Evolutionary conservation across 2,888 invertebrate species (phyloP).

Genomic region (Nemapogon koenigi): DNA sequence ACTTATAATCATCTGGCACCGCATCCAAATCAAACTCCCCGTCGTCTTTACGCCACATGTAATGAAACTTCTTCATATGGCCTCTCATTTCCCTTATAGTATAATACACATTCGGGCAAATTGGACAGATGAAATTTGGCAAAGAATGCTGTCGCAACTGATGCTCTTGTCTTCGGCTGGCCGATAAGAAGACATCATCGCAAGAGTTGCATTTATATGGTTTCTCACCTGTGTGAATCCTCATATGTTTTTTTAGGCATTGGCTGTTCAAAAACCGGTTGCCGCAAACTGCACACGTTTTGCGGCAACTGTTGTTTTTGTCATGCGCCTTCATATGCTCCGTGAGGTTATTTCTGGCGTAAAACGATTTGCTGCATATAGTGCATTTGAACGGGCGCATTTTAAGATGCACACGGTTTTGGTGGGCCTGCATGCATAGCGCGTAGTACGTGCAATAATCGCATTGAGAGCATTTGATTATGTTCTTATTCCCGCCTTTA

Average conservation of each 20-base stretch:
- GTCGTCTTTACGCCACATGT: slow-evolving; percentile 12
- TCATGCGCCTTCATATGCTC: slow-evolving; percentile 4
- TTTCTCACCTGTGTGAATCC: slow-evolving; percentile 30
- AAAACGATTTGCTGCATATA: slow-evolving; percentile 27
- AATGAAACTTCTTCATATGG: slow-evolving; percentile 31
- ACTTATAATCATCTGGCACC: not conserved
- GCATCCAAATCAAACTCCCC: not conserved
- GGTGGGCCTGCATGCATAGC: slow-evolving; percentile 30
- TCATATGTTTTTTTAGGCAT: slow-evolving; percentile 31
- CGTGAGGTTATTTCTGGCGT: not conserved
- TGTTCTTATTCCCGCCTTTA: slow-evolving; percentile 17
- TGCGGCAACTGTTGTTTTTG: not conserved
- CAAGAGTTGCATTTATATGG: slow-evolving; percentile 34
- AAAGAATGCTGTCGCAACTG: slow-evolving; percentile 22
- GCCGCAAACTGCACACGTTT: slow-evolving; percentile 23
- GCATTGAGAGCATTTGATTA: slow-evolving; percentile 27
- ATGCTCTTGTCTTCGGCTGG: slow-evolving; percentile 34
- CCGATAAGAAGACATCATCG: slow-evolving; percentile 29
- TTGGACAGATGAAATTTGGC: slow-evolving; percentile 21
- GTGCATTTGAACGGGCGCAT: slow-evolving; percentile 28
- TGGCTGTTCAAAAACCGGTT: slow-evolving; percentile 30
- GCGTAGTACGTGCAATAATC: slow-evolving; percentile 28
- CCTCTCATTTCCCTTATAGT: slow-evolving; percentile 28
- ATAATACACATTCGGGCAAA: slow-evolving; percentile 28
- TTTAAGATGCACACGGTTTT: slow-evolving; percentile 32